Evolutionary conservation across 2,113 vertebrate genomes (phyloP).

Genomic region (Lepus timidus): DNA sequence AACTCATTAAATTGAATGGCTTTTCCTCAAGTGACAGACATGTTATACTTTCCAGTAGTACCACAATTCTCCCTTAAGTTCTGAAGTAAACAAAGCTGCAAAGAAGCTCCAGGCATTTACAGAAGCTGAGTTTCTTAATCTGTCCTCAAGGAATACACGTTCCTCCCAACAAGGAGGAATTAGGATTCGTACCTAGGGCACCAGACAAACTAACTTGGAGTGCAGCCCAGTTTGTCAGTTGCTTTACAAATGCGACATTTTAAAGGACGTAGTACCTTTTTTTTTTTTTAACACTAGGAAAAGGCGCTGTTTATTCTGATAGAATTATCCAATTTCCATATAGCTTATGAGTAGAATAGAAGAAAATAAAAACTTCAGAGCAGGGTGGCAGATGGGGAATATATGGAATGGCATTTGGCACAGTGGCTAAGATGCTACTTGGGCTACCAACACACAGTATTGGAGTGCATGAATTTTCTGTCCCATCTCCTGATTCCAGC

Average conservation of each 20-base stretch:
- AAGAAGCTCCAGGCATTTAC: not conserved
- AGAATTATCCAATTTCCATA: not conserved
- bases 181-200: not conserved
- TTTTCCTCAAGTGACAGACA: constrained; percentile 27
- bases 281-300: not conserved
- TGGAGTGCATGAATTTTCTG: too few relatives aligned
- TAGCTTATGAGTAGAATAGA: not conserved
- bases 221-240: not conserved
- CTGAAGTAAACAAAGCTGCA: not conserved
- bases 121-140: not conserved
- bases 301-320: constrained; percentile 30
- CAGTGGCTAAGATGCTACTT: too few relatives aligned
- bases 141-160: not conserved
- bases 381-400: not conserved
- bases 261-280: constrained; percentile 4
- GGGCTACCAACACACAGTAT: too few relatives aligned
- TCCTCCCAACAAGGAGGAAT: not conserved
- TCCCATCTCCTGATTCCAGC: too few relatives aligned
- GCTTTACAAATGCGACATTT: constrained; percentile 14
- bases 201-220: not conserved
- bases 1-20: not conserved
- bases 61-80: not conserved
- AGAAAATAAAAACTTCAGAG: constrained; percentile 26
- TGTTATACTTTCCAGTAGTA: not conserved
- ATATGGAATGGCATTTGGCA: too few relatives aligned